Evolutionary conservation across 1,140 invertebrate species (phyloP).

Genomic region (Prorops nasuta): DNA sequence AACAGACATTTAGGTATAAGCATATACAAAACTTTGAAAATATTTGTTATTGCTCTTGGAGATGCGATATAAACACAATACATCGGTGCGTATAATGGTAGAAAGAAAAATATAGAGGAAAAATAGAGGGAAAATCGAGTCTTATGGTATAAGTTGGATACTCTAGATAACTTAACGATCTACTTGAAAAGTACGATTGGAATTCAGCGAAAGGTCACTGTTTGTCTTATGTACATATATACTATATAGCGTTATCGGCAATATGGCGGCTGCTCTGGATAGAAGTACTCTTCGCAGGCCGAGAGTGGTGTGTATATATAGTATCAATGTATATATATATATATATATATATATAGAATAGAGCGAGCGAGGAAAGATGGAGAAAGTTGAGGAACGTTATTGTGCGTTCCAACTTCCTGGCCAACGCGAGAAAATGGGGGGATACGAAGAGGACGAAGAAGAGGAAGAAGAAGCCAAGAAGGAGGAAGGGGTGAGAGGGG

Average conservation of each 20-base stretch:
- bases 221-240: no score
- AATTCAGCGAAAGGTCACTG: no score
- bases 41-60: constrained; percentile 4
- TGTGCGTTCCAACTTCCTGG: background rate
- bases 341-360: no score
- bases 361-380: constrained; percentile 13
- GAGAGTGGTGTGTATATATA: no score
- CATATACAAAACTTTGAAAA: background rate
- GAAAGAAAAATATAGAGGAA: background rate
- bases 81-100: background rate
- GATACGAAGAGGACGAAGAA: constrained; percentile 5
- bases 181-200: no score
- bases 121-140: no score
- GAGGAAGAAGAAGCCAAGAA: constrained; percentile 11
- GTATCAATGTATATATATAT: no score
- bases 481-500: constrained; percentile 12
- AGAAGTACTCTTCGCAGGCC: no score
- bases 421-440: background rate
- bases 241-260: no score
- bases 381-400: background rate
- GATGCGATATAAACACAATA: background rate
- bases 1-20: background rate
- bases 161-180: no score
- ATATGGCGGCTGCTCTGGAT: no score
- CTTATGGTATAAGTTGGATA: no score